A percentile compares a stretch with the other conserved stretches of the same genome.
These are phyloP conservation scores for Lycaena phlaeas DNA, from an alignment of 2,888 invertebrate genomes.

Conservation along the genomic window DNA sequence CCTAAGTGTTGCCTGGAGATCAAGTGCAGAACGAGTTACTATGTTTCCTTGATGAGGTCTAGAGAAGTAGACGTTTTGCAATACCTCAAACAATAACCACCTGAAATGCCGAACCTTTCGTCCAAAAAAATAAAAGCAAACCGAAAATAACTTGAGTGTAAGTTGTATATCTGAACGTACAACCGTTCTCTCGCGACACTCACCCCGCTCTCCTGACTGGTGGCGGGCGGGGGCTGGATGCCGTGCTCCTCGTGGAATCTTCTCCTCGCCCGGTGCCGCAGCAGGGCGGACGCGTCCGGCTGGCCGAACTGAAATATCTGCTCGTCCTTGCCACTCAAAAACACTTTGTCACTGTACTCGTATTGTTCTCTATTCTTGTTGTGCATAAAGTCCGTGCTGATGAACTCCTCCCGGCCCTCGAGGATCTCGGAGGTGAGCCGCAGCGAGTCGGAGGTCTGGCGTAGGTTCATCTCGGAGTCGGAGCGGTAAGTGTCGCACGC, in stretches of 20 bases:
- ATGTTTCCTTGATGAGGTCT: too few relatives aligned
- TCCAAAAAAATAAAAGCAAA: too few relatives aligned
- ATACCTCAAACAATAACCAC: too few relatives aligned
- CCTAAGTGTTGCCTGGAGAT: too few relatives aligned
- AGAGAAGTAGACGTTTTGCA: too few relatives aligned
- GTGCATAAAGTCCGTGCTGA: conserved; percentile 27
- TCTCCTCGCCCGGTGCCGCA: conserved; percentile 60
- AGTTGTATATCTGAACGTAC: too few relatives aligned
- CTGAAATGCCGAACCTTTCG: too few relatives aligned
- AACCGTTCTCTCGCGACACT: too few relatives aligned
- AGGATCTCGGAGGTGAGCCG: conserved; percentile 55
- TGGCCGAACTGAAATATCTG: conserved; percentile 73
- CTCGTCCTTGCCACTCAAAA: conserved; percentile 44
- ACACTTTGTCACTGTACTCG: conserved; percentile 46
- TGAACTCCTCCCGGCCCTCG: conserved; percentile 28
- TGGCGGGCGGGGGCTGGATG: conserved; percentile 44
- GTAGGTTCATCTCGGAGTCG: conserved; percentile 45
- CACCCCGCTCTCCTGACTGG: conserved; percentile 70
- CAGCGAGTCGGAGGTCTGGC: conserved; percentile 54
- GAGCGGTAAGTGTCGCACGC: conserved; percentile 57
- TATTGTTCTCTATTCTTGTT: conserved; percentile 16
- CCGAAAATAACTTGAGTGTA: too few relatives aligned
- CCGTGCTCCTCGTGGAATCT: conserved; percentile 60
- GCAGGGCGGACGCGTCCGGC: conserved; percentile 71
- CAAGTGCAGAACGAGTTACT: neutral